Percentiles rank a stretch among this genome's conserved stretches.
These are phyloP conservation scores for Halcyon badia DNA, from an alignment of 2,797 vertebrate genomes.

Conservation along the genomic window DNA sequence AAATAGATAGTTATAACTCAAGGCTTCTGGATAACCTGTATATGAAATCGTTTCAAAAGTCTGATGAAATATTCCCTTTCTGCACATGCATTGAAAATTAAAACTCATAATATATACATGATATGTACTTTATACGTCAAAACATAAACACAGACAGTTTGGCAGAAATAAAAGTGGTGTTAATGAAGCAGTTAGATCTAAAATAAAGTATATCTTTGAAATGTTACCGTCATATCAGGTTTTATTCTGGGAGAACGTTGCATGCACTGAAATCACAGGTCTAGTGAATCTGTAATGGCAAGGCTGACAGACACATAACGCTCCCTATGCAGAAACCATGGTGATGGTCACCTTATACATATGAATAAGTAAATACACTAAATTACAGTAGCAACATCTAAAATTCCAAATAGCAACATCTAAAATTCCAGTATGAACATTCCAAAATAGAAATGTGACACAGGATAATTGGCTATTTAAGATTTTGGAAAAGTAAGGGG, in stretches of 20 bases:
- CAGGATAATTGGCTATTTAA: background rate
- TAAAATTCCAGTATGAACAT: too few species aligned
- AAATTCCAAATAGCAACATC: too few species aligned
- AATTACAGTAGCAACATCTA: background rate
- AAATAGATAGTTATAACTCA: background rate
- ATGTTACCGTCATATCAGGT: background rate
- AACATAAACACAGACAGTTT: background rate
- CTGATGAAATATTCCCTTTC: conserved; percentile 26
- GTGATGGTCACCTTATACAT: conserved; percentile 34
- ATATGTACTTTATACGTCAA: background rate
- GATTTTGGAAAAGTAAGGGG: background rate
- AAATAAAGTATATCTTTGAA: conserved; percentile 5
- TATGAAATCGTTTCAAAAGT: background rate
- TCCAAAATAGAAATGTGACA: background rate
- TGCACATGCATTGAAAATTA: background rate
- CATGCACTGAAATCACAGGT: background rate
- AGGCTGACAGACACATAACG: background rate
- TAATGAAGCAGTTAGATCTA: conserved; percentile 13
- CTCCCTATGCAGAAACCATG: conserved; percentile 14
- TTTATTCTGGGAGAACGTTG: background rate
- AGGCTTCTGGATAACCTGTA: background rate
- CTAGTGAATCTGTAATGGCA: conserved; percentile 2
- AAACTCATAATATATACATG: background rate
- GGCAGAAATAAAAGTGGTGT: background rate
- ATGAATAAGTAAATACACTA: conserved; percentile 1